phyloP scores from a whole-genome alignment of 2,888 invertebrate species.

The Quadroppia sp. region DNA sequence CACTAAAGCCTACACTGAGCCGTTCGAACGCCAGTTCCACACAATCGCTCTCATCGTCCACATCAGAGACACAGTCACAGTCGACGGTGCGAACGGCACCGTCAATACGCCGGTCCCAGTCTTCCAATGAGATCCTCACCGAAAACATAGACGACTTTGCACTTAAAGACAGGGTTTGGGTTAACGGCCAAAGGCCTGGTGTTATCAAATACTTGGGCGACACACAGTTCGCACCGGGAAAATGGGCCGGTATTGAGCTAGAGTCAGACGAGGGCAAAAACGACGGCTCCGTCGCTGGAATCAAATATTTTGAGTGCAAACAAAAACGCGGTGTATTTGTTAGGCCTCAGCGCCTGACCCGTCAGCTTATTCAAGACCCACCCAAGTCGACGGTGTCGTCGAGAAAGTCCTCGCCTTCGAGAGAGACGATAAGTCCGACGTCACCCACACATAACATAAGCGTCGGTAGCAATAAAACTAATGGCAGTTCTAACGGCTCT shows the following conservation, averaged over 20 bases:
- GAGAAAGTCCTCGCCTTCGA: neutral
- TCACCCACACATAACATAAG: neutral
- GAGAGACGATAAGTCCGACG: neutral
- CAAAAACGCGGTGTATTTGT: slow-evolving; percentile 42
- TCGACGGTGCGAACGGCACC: slow-evolving; percentile 3
- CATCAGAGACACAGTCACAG: slow-evolving; percentile 11
- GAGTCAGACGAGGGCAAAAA: slow-evolving; percentile 43
- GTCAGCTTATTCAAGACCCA: slow-evolving; percentile 8
- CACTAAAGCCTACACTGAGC: too few relatives aligned
- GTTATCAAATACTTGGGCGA: slow-evolving; percentile 40
- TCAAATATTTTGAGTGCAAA: slow-evolving; percentile 41
- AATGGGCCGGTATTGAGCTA: slow-evolving; percentile 43
- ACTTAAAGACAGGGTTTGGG: slow-evolving; percentile 40
- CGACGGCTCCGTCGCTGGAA: slow-evolving; percentile 42
- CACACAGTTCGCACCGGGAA: slow-evolving; percentile 41
- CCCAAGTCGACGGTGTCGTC: too few relatives aligned
- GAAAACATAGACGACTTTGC: slow-evolving; percentile 37
- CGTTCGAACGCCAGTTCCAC: slow-evolving; percentile 1
- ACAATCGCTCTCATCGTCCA: neutral
- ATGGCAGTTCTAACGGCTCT: neutral
- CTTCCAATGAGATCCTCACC: slow-evolving; percentile 12
- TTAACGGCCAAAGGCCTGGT: slow-evolving; percentile 41
- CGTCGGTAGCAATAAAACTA: neutral
- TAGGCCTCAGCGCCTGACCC: slow-evolving; percentile 41
- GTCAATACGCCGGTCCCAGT: neutral